These are phyloP conservation scores for Pseudorasbora parva DNA, from an alignment of 2,113 vertebrate genomes.

Conservation along the genomic window DNA sequence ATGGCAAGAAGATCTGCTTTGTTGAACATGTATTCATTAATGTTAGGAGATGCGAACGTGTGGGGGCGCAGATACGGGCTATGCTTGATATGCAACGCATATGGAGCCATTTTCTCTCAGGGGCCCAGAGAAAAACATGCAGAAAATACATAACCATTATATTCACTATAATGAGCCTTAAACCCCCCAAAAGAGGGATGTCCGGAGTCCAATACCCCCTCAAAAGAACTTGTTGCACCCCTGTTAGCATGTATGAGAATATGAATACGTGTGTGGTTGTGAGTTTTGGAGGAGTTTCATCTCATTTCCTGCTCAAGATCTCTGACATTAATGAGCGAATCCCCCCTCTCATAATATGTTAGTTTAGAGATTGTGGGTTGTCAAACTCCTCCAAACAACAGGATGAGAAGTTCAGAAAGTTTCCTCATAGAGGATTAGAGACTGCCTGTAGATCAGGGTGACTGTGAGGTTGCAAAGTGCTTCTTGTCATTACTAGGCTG, in stretches of 20 bases:
- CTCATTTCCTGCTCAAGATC: slow-evolving; percentile 33
- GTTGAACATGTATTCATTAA: slow-evolving; percentile 2
- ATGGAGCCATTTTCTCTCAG: neutral
- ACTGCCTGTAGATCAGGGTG: slow-evolving; percentile 26
- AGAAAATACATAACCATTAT: neutral
- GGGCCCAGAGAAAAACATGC: neutral
- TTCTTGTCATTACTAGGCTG: slow-evolving; percentile 5
- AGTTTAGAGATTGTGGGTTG: slow-evolving; percentile 40
- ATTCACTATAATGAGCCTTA: neutral
- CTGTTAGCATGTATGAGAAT: neutral
- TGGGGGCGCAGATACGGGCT: neutral
- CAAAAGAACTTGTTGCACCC: neutral
- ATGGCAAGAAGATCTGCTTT: slow-evolving; percentile 32
- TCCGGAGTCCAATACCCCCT: neutral
- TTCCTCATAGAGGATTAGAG: slow-evolving; percentile 23
- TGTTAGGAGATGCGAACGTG: neutral
- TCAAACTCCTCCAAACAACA: slow-evolving; percentile 30
- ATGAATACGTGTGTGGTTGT: slow-evolving; percentile 32
- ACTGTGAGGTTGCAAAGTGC: slow-evolving; percentile 32
- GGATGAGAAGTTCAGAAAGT: slow-evolving; percentile 31
- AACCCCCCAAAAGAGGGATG: slow-evolving; percentile 8
- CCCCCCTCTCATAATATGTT: slow-evolving; percentile 30
- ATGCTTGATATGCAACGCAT: neutral
- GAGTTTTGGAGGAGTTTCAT: slow-evolving; percentile 43
- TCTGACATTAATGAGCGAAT: slow-evolving; percentile 20